Percentiles rank a stretch among this genome's conserved stretches.
These are phyloP conservation scores for Gavia stellata DNA, from an alignment of 2,113 vertebrate genomes.

Conservation along the genomic window DNA sequence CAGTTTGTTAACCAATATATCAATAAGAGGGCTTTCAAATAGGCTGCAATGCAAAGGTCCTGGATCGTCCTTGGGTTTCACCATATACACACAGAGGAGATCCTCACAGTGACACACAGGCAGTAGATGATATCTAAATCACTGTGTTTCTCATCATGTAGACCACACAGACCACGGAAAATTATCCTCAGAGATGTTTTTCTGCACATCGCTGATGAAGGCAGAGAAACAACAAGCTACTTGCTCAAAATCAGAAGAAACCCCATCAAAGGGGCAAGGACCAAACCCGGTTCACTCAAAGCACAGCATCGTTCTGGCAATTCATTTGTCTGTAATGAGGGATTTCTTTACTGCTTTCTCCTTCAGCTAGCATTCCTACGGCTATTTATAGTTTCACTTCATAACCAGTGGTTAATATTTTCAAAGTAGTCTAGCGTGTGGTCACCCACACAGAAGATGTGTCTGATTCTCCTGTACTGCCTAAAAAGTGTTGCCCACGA, in stretches of 20 bases:
- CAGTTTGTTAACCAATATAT: neutral
- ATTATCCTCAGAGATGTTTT: neutral
- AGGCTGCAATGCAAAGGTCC: neutral
- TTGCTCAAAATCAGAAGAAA: neutral
- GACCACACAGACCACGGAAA: neutral
- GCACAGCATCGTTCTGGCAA: neutral
- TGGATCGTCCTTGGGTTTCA: neutral
- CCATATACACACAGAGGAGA: neutral
- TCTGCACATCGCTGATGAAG: neutral
- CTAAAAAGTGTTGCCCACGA: neutral
- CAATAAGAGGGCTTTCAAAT: neutral
- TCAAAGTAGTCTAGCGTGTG: neutral
- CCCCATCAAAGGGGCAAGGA: neutral
- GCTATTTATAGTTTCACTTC: slow-evolving; percentile 22
- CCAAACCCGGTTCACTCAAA: neutral
- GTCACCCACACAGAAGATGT: neutral
- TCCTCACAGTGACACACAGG: neutral
- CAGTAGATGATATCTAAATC: neutral
- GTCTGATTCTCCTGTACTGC: neutral
- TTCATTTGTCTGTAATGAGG: neutral
- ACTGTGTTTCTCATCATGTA: neutral
- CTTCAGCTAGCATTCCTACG: neutral
- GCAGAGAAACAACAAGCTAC: neutral
- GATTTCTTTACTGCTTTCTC: neutral
- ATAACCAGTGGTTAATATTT: neutral